These are phyloP conservation scores for Noctua fimbriata DNA, from an alignment of 2,888 invertebrate genomes.

Conservation along the genomic window DNA sequence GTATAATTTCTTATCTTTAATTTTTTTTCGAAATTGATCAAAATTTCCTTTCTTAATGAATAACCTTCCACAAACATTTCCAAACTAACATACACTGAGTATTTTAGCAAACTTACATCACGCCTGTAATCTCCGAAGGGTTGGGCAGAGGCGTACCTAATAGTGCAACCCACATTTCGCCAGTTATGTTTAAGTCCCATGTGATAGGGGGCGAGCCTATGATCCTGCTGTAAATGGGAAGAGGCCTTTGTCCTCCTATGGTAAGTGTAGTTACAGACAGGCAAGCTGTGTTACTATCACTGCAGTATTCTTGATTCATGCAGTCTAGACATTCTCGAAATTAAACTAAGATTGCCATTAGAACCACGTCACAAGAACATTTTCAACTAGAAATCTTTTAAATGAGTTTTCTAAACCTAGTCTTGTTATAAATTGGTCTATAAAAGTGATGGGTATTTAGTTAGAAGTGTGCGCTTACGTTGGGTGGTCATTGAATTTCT, in stretches of 20 bases:
- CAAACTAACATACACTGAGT: not conserved
- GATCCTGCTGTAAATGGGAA: not conserved
- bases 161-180: not conserved
- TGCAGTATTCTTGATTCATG: constrained; percentile 6
- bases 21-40: too few species aligned
- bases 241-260: not conserved
- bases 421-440: constrained; percentile 35
- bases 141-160: not conserved
- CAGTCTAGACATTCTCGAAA: constrained; percentile 32
- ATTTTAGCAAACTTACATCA: not conserved
- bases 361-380: constrained; percentile 13
- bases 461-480: not conserved
- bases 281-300: not conserved
- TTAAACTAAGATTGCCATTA: constrained; percentile 26
- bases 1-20: too few species aligned
- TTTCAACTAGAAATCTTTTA: not conserved
- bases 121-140: not conserved
- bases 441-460: constrained; percentile 25
- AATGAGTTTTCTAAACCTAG: constrained; percentile 3
- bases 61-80: too few species aligned
- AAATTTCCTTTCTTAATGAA: too few species aligned
- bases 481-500: constrained; percentile 4
- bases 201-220: not conserved
- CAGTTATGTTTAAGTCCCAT: not conserved
- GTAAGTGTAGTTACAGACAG: too few species aligned